These are phyloP conservation scores for Hyposmocoma kahamanoa DNA, from an alignment of 1,140 invertebrate genomes.

Conservation along the genomic window DNA sequence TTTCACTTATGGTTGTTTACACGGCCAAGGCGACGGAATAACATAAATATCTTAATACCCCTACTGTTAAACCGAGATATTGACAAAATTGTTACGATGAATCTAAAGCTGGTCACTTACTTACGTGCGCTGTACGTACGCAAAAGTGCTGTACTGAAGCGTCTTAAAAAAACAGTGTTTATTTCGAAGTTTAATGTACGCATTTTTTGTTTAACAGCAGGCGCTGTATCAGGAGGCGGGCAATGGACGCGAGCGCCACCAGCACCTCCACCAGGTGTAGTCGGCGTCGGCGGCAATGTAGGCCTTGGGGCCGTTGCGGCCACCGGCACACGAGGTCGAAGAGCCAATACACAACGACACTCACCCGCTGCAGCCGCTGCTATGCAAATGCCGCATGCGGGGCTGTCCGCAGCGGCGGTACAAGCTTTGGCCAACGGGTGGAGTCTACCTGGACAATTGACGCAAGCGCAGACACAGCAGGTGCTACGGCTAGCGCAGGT, in stretches of 20 bases:
- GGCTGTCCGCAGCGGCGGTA: constrained; percentile 52
- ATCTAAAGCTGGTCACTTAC: too few species aligned
- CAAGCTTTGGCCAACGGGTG: constrained; percentile 63
- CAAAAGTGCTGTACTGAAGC: too few species aligned
- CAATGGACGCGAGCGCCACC: constrained; percentile 69
- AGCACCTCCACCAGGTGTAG: constrained; percentile 53
- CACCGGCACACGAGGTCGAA: constrained; percentile 32
- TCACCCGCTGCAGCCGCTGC: constrained; percentile 37
- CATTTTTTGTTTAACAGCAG: constrained; percentile 30
- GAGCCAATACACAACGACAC: constrained; percentile 36
- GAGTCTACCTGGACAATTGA: constrained; percentile 49
- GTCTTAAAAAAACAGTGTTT: too few species aligned
- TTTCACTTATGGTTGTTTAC: too few species aligned
- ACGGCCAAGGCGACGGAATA: too few species aligned
- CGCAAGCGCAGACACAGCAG: constrained; percentile 63
- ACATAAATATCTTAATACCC: too few species aligned
- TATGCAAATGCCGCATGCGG: constrained; percentile 56
- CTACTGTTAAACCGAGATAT: too few species aligned
- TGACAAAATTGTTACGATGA: too few species aligned
- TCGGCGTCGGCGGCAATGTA: constrained; percentile 31
- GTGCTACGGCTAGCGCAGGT: constrained; percentile 66
- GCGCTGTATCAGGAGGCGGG: constrained; percentile 49
- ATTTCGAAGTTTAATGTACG: too few species aligned
- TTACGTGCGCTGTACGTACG: too few species aligned
- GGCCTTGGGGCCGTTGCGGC: constrained; percentile 19